Evolutionary conservation across 2,888 invertebrate genomes (phyloP).

Genomic region (Epicampocera succincta): DNA sequence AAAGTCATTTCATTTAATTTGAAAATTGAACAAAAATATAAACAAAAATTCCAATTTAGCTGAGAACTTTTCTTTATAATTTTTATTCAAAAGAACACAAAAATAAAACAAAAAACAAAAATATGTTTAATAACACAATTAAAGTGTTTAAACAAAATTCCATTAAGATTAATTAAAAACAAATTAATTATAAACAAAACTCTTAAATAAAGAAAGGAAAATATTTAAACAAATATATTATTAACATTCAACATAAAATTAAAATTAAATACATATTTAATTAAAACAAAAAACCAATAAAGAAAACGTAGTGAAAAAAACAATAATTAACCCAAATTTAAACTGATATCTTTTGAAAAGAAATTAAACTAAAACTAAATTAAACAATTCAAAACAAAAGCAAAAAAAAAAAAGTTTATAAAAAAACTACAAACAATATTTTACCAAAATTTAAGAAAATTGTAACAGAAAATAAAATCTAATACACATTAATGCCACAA

Average conservation of each 20-base stretch:
- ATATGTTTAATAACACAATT: slow-evolving; percentile 57
- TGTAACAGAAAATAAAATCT: slow-evolving; percentile 4
- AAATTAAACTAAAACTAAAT: slow-evolving; percentile 64
- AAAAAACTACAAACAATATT: slow-evolving; percentile 48
- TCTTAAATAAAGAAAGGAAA: slow-evolving; percentile 59
- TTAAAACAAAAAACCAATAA: slow-evolving; percentile 53
- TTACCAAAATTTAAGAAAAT: slow-evolving; percentile 48
- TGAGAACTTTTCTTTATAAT: slow-evolving; percentile 38
- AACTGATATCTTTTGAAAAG: slow-evolving; percentile 64
- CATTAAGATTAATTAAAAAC: slow-evolving; percentile 65
- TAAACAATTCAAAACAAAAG: neutral
- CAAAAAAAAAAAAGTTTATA: slow-evolving; percentile 12
- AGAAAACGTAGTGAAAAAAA: slow-evolving; percentile 68
- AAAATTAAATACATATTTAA: no score
- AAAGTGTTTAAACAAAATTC: slow-evolving; percentile 65
- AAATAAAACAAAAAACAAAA: slow-evolving; percentile 12
- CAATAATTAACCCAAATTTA: slow-evolving; percentile 64
- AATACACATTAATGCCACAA: slow-evolving; percentile 22
- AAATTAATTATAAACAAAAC: slow-evolving; percentile 63
- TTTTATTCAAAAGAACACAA: slow-evolving; percentile 1
- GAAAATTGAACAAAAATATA: neutral
- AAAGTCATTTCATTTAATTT: slow-evolving; percentile 29
- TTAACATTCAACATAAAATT: slow-evolving; percentile 57
- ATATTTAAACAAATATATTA: slow-evolving; percentile 64
- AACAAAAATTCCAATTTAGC: slow-evolving; percentile 33